Evolutionary conservation across 2,888 invertebrate genomes (phyloP).

Genomic region (Tetheella fluctuosa): DNA sequence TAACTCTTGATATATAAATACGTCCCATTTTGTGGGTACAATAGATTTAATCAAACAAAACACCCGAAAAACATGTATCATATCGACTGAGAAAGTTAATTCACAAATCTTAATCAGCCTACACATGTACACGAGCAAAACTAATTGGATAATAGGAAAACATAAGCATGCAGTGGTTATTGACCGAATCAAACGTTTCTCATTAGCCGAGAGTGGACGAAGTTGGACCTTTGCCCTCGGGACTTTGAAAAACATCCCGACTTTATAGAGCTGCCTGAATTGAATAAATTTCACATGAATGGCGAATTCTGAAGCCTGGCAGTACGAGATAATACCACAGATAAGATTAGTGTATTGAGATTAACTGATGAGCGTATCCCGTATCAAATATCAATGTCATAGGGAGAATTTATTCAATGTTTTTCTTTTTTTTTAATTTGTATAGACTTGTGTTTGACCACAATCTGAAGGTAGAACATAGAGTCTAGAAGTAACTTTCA

Average conservation of each 20-base stretch:
- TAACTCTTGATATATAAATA: too few relatives aligned
- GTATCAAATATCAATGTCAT: not conserved
- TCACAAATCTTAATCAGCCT: not conserved
- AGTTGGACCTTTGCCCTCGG: constrained; percentile 47
- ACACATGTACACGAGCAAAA: constrained; percentile 7
- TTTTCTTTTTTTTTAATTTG: too few relatives aligned
- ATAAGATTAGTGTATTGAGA: not conserved
- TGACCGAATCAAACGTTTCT: constrained; percentile 47
- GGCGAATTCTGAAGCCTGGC: not conserved
- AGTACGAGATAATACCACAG: not conserved
- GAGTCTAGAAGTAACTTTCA: too few relatives aligned
- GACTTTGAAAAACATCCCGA: constrained; percentile 52
- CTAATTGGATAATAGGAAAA: constrained; percentile 45
- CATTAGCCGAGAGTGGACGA: constrained; percentile 37
- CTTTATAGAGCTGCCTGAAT: constrained; percentile 31
- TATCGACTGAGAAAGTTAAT: not conserved
- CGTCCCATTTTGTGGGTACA: not conserved
- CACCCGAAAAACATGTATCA: too few relatives aligned
- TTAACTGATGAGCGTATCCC: too few relatives aligned
- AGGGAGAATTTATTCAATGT: too few relatives aligned
- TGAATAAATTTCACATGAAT: constrained; percentile 27
- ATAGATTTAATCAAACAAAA: not conserved
- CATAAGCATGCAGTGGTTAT: constrained; percentile 42
- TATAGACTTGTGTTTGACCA: too few relatives aligned
- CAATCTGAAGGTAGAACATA: too few relatives aligned